Evolutionary conservation across 1,140 invertebrate genomes (phyloP), one percentile per base, ranked within the genome.

Genomic region (Anoplolepis gracilipes): DNA sequence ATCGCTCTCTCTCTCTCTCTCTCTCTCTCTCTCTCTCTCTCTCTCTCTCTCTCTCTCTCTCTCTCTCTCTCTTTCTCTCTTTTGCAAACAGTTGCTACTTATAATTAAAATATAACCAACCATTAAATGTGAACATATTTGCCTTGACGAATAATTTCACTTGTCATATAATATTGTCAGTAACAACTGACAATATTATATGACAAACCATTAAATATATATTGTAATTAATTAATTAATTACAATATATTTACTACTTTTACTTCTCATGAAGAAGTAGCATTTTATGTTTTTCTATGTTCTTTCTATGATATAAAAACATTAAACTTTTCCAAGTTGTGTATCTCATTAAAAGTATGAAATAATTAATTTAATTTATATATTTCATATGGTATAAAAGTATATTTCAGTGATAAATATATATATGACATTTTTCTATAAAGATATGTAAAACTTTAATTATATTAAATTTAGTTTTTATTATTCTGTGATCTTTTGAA

Each of bases 91-190:
- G n/a, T 57, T 57, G 16, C 13, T 36, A 36, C 25, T 22, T 53
- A 55, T 30, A 22, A 25, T 57, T 57, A 57, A 1, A 36, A 75
- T 42, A 11, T 61, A 4, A 76, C 8, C 73, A 61, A 36, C 25
- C 36, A 42, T 16, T 76, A 76, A 62, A 76, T 76, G 22, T 33
- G 39, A n/a, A n/a, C n/a, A n/a, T n/a, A n/a, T n/a, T n/a, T n/a
- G n/a, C n/a, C n/a, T n/a, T n/a, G n/a, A n/a, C n/a, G n/a, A n/a
- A n/a, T n/a, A n/a, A n/a, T n/a, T n/a, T n/a, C n/a, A n/a, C n/a
- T n/a, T n/a, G n/a, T n/a, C n/a, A n/a, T n/a, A n/a, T n/a, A n/a
- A n/a, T n/a, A n/a, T n/a, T n/a, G n/a, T n/a, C n/a, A n/a, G n/a
- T n/a, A n/a, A n/a, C n/a, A n/a, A n/a, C n/a, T n/a, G n/a, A n/a